Evolutionary conservation across 2,888 invertebrate species (phyloP), one percentile per base, ranked within the genome.

Genomic region (Sarcophaga subvicina): DNA sequence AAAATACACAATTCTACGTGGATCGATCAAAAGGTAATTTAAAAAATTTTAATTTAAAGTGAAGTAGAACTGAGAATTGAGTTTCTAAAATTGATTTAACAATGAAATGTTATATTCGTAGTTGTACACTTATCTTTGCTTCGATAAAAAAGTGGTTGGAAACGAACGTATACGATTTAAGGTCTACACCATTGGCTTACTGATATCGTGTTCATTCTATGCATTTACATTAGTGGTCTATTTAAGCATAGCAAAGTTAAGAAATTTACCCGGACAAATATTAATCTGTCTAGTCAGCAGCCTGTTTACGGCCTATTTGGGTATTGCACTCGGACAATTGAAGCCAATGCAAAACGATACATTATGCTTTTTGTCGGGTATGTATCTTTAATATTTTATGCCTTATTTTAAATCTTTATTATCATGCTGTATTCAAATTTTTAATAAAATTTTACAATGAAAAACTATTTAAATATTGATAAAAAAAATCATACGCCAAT

Each of bases 221-320:
- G 92, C 95, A 5, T 90, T 95, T 37, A 97, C 97, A 0, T 92
- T 96, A 83, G 71, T 95, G 86, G 96, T 96, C 47, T 96, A 97
- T 93, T 92, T 94, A 67, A 94, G 94, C 5, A 93, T 97, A 80
- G 95, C 96, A 1, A 95, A 95, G 80, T 93, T 96, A 80, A 95
- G 95, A 82, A 97, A 97, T 93, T 94, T 97, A 22, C 96, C 97
- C 86, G 97, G 97, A 0, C 95, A 95, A 90, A 96, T 96, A 17
- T 94, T 97, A 69, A 96, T 96, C 93, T 96, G 96, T 90, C 95
- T 97, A 89, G 95, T 96, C 59, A 93, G 94, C 87, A 95, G 95
- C 91, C 94, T 96, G 90, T 94, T 96, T 84, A 90, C 95, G n/a
- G 96, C 96, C 1, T 96, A 95, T 91, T 90, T 94, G 72, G 95